Conservation (phyloP, 2,888 invertebrate species). For the Craniophora ligustri region DNA sequence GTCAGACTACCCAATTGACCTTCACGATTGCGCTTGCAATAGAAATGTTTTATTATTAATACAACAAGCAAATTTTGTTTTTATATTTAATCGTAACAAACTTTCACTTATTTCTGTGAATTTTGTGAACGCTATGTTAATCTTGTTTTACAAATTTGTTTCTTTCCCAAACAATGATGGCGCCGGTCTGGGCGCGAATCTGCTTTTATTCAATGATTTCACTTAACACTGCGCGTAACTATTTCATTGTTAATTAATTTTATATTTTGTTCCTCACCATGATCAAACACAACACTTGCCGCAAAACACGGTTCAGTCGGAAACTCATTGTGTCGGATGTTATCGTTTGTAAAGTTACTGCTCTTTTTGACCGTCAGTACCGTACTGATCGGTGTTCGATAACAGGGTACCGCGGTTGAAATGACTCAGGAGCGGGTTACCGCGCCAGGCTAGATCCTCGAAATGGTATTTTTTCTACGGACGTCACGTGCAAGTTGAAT, state of each 20-base stretch:
- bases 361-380: conserved; percentile 67
- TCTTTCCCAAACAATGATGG: conserved; percentile 59
- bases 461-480: conserved; percentile 62
- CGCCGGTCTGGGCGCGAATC: conserved; percentile 21
- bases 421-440: conserved; percentile 70
- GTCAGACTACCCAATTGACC: conserved; percentile 62
- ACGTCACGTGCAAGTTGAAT: conserved; percentile 77
- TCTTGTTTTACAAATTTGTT: conserved; percentile 67
- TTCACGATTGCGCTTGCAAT: conserved; percentile 64
- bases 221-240: conserved; percentile 66
- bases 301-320: conserved; percentile 56
- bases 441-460: conserved; percentile 65
- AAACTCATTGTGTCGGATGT: conserved; percentile 60
- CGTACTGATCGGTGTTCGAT: conserved; percentile 71
- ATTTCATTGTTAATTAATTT: conserved; percentile 43
- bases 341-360: conserved; percentile 63
- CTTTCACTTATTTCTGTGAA: conserved; percentile 78
- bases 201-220: conserved; percentile 50
- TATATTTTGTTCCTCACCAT: conserved; percentile 56
- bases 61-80: conserved; percentile 60
- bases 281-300: conserved; percentile 61
- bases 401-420: conserved; percentile 64
- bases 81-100: conserved; percentile 64
- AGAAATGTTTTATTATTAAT: conserved; percentile 55
- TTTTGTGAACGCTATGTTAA: conserved; percentile 70